Percentiles rank a stretch among this genome's conserved stretches.
Conservation (phyloP, 2,888 invertebrate species). For the Encarsia formosa region DNA sequence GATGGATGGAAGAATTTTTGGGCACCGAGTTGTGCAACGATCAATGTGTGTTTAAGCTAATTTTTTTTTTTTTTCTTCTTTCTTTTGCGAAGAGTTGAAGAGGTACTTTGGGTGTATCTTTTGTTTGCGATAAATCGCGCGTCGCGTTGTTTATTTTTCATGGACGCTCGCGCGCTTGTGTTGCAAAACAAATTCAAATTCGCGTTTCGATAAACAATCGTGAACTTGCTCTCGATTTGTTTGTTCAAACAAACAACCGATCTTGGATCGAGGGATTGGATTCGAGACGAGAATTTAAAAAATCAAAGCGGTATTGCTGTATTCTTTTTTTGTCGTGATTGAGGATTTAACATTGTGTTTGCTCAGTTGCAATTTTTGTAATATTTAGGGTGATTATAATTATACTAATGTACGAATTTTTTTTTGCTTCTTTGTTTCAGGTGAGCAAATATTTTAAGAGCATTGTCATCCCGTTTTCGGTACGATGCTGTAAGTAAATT, state of each 20-base stretch:
- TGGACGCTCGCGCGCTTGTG: background rate
- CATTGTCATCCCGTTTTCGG: background rate
- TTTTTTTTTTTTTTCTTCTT: conserved; percentile 1
- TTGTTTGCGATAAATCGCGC: conserved; percentile 3
- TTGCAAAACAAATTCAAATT: conserved; percentile 10
- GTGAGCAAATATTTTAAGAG: conserved; percentile 13
- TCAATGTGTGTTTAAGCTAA: conserved; percentile 34
- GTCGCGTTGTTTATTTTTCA: conserved; percentile 4
- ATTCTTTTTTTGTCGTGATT: too few relatives aligned
- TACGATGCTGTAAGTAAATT: conserved; percentile 7
- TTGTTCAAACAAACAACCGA: too few relatives aligned
- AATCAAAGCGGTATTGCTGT: too few relatives aligned
- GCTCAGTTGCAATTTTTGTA: conserved; percentile 4
- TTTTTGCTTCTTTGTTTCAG: conserved; percentile 14
- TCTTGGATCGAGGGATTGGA: too few relatives aligned
- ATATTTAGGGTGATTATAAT: conserved; percentile 1
- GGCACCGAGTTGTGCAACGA: conserved; percentile 33
- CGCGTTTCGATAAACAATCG: background rate
- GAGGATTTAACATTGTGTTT: too few relatives aligned
- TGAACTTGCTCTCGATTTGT: too few relatives aligned
- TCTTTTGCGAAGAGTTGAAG: background rate
- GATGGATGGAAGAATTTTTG: conserved; percentile 34
- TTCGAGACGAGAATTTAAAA: too few relatives aligned
- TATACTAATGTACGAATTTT: background rate
- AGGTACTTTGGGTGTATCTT: background rate